Conservation (phyloP, 2,113 vertebrate genomes). For the Dicentrarchus labrax region DNA sequence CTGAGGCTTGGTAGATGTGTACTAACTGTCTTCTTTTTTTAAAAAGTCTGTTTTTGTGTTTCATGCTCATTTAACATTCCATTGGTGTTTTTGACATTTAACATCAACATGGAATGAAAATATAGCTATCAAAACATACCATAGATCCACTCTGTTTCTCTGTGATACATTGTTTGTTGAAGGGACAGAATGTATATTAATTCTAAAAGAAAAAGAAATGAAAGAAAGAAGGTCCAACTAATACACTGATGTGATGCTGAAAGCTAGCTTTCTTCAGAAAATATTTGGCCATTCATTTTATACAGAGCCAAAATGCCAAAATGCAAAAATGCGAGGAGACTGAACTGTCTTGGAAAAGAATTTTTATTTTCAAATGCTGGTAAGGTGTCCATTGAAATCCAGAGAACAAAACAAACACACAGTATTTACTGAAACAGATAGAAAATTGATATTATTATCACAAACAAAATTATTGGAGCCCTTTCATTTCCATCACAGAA, state of each 20-base stretch:
- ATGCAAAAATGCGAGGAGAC: not conserved
- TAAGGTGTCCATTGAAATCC: conserved; percentile 57
- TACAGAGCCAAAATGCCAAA: not conserved
- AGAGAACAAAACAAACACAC: conserved; percentile 34
- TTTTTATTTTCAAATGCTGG: conserved; percentile 76
- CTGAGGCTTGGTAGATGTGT: too few relatives aligned
- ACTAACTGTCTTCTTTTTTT: too few relatives aligned
- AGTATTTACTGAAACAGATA: conserved; percentile 34
- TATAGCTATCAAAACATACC: not conserved
- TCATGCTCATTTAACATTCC: too few relatives aligned
- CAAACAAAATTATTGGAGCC: conserved; percentile 57
- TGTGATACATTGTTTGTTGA: not conserved
- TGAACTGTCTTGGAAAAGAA: conserved; percentile 22
- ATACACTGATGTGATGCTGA: not conserved
- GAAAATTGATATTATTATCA: conserved; percentile 40
- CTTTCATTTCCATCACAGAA: conserved; percentile 64
- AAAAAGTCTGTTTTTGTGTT: not conserved
- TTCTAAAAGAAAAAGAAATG: not conserved
- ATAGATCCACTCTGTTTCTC: not conserved
- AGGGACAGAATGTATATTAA: not conserved
- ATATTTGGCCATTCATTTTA: not conserved
- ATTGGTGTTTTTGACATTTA: not conserved
- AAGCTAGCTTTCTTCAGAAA: not conserved
- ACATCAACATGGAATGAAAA: not conserved
- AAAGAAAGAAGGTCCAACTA: not conserved